These are phyloP conservation scores for Dallia pectoralis DNA, from an alignment of 2,797 vertebrate species.

Conservation along the genomic window DNA sequence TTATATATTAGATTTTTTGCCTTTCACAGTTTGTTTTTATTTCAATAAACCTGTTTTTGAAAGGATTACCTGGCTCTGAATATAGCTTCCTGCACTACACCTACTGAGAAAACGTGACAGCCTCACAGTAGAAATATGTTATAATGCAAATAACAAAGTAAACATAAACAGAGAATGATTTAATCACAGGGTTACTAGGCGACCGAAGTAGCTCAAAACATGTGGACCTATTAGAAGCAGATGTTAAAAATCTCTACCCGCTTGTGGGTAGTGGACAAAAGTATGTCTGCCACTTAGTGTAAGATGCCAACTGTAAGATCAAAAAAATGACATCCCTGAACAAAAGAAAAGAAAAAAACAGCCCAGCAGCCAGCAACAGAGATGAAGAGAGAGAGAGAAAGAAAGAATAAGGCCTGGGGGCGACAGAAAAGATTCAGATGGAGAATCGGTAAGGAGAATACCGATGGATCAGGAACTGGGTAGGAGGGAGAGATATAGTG, in stretches of 20 bases:
- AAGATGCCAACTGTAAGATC: slow-evolving; percentile 42
- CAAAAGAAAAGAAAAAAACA: slow-evolving; percentile 56
- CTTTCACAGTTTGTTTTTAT: too few relatives aligned
- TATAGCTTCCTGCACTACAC: too few relatives aligned
- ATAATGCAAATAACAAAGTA: neutral
- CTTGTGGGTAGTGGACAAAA: slow-evolving; percentile 12
- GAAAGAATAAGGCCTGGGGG: slow-evolving; percentile 9
- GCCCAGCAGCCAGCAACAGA: slow-evolving; percentile 38
- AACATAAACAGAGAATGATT: neutral
- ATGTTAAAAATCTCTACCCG: slow-evolving; percentile 33
- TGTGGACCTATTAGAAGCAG: slow-evolving; percentile 19
- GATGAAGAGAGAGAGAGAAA: slow-evolving; percentile 21
- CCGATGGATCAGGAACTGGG: slow-evolving; percentile 4
- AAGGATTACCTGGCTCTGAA: too few relatives aligned
- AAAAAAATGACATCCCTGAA: slow-evolving; percentile 34
- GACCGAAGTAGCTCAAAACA: neutral
- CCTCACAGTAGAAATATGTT: neutral
- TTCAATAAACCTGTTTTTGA: too few relatives aligned
- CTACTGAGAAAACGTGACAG: too few relatives aligned
- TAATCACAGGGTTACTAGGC: neutral
- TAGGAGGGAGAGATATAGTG: slow-evolving; percentile 2
- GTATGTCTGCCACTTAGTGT: slow-evolving; percentile 10
- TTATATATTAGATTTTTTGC: too few relatives aligned
- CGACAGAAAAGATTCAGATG: neutral
- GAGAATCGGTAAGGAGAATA: neutral